Evolutionary conservation across 2,888 invertebrate genomes (phyloP).

Genomic region (Ophioninae sp.): DNA sequence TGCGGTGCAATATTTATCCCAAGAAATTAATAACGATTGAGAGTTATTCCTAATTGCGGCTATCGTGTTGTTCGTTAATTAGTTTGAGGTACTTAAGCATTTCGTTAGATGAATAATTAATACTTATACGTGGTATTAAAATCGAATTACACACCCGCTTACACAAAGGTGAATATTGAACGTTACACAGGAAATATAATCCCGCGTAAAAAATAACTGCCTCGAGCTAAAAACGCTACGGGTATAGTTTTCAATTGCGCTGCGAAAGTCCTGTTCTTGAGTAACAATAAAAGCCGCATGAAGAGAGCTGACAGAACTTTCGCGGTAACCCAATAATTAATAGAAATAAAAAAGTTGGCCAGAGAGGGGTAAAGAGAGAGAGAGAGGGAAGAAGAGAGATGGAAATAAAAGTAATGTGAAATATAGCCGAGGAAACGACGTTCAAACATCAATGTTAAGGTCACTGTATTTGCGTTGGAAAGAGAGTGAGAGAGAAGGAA

Average conservation of each 20-base stretch:
- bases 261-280: constrained; percentile 39
- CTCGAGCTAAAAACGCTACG: constrained; percentile 4
- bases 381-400: constrained; percentile 9
- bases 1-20: not conserved
- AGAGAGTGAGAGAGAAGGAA: constrained; percentile 6
- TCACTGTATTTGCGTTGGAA: constrained; percentile 63
- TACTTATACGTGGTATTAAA: not conserved
- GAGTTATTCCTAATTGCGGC: not conserved
- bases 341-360: constrained; percentile 22
- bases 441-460: constrained; percentile 73
- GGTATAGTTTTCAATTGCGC: constrained; percentile 27
- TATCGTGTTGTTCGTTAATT: not conserved
- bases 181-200: constrained; percentile 2
- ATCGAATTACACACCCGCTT: constrained; percentile 25
- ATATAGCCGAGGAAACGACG: constrained; percentile 42
- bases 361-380: not conserved
- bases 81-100: not conserved
- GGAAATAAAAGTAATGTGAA: constrained; percentile 21
- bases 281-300: constrained; percentile 24
- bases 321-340: constrained; percentile 35
- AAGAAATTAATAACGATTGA: not conserved
- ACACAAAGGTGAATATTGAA: constrained; percentile 1
- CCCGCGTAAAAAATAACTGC: not conserved
- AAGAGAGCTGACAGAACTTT: constrained; percentile 39
- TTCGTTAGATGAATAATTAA: constrained; percentile 7